Evolutionary conservation across 2,888 invertebrate species (phyloP), one percentile per base, ranked within the genome.

Genomic region (Rambutsinella grinnellia): DNA sequence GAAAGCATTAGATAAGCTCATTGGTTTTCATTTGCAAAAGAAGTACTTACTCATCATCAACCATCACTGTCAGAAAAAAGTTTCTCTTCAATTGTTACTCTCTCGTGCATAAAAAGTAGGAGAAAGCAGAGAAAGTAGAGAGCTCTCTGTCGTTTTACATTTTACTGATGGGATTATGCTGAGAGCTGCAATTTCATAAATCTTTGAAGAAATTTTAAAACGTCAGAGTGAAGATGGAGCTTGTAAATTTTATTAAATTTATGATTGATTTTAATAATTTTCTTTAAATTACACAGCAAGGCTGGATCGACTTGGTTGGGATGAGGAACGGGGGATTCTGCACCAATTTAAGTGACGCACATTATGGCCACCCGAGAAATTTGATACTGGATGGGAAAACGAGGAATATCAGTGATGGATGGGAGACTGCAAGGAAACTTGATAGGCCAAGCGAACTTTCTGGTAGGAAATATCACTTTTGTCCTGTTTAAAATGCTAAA

Each of bases 351-450:
- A 90, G 90, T 26, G 90, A 91, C 83, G 91, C 91, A 2, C 91
- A 91, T 85, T 91, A 88, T 82, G 91, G 91, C 0, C 90, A 91
- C 84, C 91, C 91, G 0, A 87, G 88, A 23, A 91, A 91, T 83
- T 86, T 91, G 78, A 89, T 91, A 60, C 88, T 89, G 78, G 88
- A 89, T 0, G 87, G 87, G 67, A 88, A 87, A 76, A 88, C 89
- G 36, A 82, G 86, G 3, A 87, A 87, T 60, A 91, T 91, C 90
- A 88, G 88, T 0, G 91, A 91, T 79, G 91, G 91, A 0, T 91
- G 91, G 91, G 91, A 91, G 85, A 91, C 91, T 0, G 91, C 91
- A 0, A 86, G 91, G 67, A 86, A 90, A 62, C 85, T 90, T 3
- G 90, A 91, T 84, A 87, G 91, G 79, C 91, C 91, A 0, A 87